Evolutionary conservation across 2,113 vertebrate genomes (phyloP), one percentile per base, ranked within the genome.

Genomic region (Chlorodrepanis virens): DNA sequence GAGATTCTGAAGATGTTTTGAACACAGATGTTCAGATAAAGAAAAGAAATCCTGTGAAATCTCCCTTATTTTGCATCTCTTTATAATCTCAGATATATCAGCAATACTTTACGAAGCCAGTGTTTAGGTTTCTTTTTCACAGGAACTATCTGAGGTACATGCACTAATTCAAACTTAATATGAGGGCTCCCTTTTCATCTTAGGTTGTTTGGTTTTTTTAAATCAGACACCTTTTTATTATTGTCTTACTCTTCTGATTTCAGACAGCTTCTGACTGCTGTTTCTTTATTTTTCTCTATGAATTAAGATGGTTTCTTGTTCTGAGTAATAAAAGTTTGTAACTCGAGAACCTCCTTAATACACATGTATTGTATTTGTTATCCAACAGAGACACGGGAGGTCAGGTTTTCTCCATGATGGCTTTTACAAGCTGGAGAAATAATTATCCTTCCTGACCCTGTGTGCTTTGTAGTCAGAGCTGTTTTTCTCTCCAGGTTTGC

Each of bases 381-480:
- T 59, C 79, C 94, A 90, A 15, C 75, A 94, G 92, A 88, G 92
- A 90, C 53, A 88, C 15, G 5, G 59, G 75, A 95, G 88, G 82
- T 89, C 79, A 95, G 79, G 44, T 90, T 96, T 91, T 88, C 87
- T 80, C 75, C 59, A 28, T 75, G 81, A 87, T 56, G 54, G 52
- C 57, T 95, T 94, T 90, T 92, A 90, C 85, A 93, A 87, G 76
- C 83, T 81, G 63, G 44, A 81, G 69, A 81, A 96, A 96, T 83
- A 96, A 93, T 95, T 94, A 90, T 81, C 64, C 80, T 47, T 78
- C 47, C 45, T 84, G 82, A 49, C 71, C 80, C 61, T 33, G 20
- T 31, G 35, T 45, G 68, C 71, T 83, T 80, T 94, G 60, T 67
- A 81, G 86, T 56, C 72, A 84, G 89, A 77, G 64, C 71, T 64